Evolutionary conservation across 2,888 invertebrate genomes (phyloP).

Genomic region (Syritta pipiens): DNA sequence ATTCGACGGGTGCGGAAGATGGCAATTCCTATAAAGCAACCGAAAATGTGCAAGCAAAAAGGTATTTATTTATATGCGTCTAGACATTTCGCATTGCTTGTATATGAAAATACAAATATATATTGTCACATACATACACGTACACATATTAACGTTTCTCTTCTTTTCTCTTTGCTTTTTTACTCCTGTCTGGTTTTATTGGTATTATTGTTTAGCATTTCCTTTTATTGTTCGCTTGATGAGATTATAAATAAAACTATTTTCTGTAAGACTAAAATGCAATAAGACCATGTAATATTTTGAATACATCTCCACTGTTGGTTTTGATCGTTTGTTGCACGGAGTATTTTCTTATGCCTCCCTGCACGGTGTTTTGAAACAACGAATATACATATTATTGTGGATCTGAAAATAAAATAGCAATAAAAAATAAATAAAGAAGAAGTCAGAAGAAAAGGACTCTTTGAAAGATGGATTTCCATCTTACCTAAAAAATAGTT

Average conservation of each 20-base stretch:
- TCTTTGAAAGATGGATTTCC: too few species aligned
- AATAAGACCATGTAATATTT: neutral
- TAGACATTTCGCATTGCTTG: conserved; percentile 20
- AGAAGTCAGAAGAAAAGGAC: too few species aligned
- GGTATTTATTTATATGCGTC: conserved; percentile 27
- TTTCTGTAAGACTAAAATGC: conserved; percentile 3
- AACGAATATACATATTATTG: too few species aligned
- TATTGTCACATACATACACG: conserved; percentile 14
- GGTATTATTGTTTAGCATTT: neutral
- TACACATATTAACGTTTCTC: neutral
- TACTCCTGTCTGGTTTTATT: neutral
- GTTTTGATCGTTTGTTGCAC: too few species aligned
- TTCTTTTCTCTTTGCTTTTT: too few species aligned
- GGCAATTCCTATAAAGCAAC: conserved; percentile 2
- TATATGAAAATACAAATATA: neutral
- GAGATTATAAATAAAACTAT: conserved; percentile 18
- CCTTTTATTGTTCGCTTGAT: conserved; percentile 4
- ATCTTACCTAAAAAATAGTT: too few species aligned
- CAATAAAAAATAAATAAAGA: too few species aligned
- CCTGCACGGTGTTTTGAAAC: too few species aligned
- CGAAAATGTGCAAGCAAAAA: neutral
- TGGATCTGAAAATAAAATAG: too few species aligned
- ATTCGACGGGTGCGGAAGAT: neutral
- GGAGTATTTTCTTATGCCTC: too few species aligned
- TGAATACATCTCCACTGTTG: neutral